These are phyloP conservation scores for Heterochromis multidens DNA, from an alignment of 2,113 vertebrate genomes.

Conservation along the genomic window DNA sequence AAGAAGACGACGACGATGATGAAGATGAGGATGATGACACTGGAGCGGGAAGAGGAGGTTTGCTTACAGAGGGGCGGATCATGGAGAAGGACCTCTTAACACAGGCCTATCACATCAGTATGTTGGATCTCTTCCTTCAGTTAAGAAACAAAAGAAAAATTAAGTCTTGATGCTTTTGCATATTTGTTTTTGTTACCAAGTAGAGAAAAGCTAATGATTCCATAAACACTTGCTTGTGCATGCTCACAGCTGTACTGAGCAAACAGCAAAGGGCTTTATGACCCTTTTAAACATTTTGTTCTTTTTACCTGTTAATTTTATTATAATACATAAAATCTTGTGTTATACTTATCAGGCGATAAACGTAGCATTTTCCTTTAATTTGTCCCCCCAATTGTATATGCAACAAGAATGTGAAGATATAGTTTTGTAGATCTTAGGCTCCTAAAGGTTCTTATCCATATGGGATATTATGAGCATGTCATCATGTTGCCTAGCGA, in stretches of 20 bases:
- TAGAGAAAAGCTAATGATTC: neutral
- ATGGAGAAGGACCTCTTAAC: constrained; percentile 87
- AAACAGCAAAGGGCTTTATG: neutral
- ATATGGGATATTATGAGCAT: too few relatives aligned
- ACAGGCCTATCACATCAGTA: constrained; percentile 91
- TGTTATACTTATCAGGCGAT: too few relatives aligned
- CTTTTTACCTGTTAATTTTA: neutral
- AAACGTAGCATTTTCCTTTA: too few relatives aligned
- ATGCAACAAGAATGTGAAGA: too few relatives aligned
- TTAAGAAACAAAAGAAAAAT: neutral
- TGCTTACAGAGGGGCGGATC: constrained; percentile 77
- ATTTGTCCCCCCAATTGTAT: too few relatives aligned
- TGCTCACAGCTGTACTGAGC: neutral
- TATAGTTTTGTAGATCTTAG: too few relatives aligned
- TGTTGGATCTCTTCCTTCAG: constrained; percentile 25
- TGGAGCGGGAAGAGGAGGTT: constrained; percentile 49
- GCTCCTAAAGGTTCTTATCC: too few relatives aligned
- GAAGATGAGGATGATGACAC: constrained; percentile 76
- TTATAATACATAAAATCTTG: neutral
- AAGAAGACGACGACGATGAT: constrained; percentile 82
- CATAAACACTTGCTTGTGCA: neutral
- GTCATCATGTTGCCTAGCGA: too few relatives aligned
- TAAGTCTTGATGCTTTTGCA: neutral
- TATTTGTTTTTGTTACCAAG: neutral
- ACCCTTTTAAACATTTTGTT: neutral